Evolutionary conservation across 2,888 invertebrate species (phyloP).

Genomic region (Hirtodrosophila cameraria): DNA sequence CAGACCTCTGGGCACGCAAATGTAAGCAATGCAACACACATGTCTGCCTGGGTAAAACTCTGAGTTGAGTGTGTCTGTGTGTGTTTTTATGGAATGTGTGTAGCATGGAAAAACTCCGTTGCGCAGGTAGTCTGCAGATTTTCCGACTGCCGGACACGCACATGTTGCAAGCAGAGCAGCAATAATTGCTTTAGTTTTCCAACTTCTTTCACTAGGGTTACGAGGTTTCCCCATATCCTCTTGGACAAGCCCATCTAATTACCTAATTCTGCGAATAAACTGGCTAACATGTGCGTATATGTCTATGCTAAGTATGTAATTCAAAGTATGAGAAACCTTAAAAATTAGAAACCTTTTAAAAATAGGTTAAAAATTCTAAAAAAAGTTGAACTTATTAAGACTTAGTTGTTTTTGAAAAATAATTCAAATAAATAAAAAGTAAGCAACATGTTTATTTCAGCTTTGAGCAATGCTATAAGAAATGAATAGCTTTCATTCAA

Average conservation of each 20-base stretch:
- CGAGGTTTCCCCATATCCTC: constrained; percentile 8
- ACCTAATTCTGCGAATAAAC: constrained; percentile 17
- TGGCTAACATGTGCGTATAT: constrained; percentile 19
- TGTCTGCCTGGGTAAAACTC: constrained; percentile 17
- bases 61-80: constrained; percentile 1
- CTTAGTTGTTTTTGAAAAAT: no score
- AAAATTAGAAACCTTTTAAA: no score
- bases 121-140: constrained; percentile 40
- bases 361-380: no score
- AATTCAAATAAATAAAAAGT: no score
- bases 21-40: constrained; percentile 52
- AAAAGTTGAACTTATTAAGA: no score
- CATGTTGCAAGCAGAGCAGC: constrained; percentile 19
- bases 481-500: no score
- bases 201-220: constrained; percentile 20
- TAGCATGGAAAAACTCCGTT: constrained; percentile 44
- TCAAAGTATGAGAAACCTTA: no score
- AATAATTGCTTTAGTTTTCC: constrained; percentile 52
- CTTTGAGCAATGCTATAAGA: no score
- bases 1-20: constrained; percentile 44
- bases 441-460: no score
- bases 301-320: no score
- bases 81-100: neutral
- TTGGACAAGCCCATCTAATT: constrained; percentile 14
- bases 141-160: constrained; percentile 33